These are phyloP conservation scores for Caenorhabditis macrosperma DNA, from an alignment of 2,888 invertebrate species.

Conservation along the genomic window DNA sequence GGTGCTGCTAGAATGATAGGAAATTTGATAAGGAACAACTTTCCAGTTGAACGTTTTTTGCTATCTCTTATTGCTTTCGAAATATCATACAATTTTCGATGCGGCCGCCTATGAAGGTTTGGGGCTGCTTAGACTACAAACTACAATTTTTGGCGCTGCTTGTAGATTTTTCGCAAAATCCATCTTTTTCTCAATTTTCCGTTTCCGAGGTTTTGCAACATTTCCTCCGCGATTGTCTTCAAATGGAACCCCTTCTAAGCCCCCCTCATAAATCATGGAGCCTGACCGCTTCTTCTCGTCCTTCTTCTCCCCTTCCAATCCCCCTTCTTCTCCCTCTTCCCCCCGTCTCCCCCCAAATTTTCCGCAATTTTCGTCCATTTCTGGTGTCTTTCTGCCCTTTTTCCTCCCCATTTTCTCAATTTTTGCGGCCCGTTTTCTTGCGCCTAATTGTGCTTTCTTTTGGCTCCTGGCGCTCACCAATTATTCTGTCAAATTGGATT, in stretches of 20 bases:
- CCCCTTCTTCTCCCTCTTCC: no score
- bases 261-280: conserved; percentile 30
- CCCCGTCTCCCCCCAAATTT: not conserved
- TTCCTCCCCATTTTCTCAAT: not conserved
- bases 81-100: no score
- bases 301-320: no score
- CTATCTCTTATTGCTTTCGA: no score
- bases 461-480: not conserved
- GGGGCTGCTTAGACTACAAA: no score
- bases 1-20: no score
- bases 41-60: no score
- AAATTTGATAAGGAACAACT: no score
- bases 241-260: conserved; percentile 1
- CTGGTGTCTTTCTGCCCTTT: not conserved
- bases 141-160: no score
- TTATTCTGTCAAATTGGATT: conserved; percentile 19
- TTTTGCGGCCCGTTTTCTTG: not conserved
- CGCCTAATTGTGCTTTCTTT: not conserved
- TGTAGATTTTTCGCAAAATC: no score
- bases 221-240: not conserved
- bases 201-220: conserved; percentile 1
- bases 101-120: no score
- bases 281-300: not conserved
- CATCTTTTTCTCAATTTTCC: no score
- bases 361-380: conserved; percentile 2